phyloP scores from a whole-genome alignment of 2,888 invertebrate species.

The Drosophila testacea region DNA sequence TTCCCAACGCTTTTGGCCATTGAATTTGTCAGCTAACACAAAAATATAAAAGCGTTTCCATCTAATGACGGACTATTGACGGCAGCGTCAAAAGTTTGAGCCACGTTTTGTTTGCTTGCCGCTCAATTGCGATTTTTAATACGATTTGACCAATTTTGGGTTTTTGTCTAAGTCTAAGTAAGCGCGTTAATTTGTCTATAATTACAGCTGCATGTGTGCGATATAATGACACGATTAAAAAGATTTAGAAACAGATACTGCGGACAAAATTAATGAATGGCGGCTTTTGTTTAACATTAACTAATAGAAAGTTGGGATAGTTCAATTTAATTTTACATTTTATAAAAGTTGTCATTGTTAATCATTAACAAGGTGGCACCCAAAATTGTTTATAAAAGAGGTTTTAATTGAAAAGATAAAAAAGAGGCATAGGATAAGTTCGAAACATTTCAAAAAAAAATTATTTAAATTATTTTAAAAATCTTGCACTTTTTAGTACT shows the following conservation, averaged over 20 bases:
- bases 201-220: slow-evolving; percentile 55
- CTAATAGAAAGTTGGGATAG: slow-evolving; percentile 3
- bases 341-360: neutral
- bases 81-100: slow-evolving; percentile 36
- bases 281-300: slow-evolving; percentile 4
- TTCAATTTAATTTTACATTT: slow-evolving; percentile 8
- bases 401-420: neutral
- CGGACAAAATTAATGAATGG: slow-evolving; percentile 19
- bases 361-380: neutral
- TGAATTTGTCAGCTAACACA: slow-evolving; percentile 53
- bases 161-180: slow-evolving; percentile 44
- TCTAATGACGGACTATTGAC: slow-evolving; percentile 58
- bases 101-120: slow-evolving; percentile 40
- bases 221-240: slow-evolving; percentile 40
- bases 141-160: slow-evolving; percentile 67
- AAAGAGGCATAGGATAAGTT: neutral
- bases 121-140: slow-evolving; percentile 62
- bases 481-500: too few relatives aligned
- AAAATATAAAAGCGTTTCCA: slow-evolving; percentile 40
- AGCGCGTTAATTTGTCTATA: slow-evolving; percentile 71
- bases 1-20: slow-evolving; percentile 67
- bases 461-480: too few relatives aligned
- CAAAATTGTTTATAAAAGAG: neutral
- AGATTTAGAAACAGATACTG: slow-evolving; percentile 12
- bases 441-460: neutral